Percentiles rank a stretch among this genome's conserved stretches.
Evolutionary conservation across 2,797 vertebrate species (phyloP).

Genomic region (Podarcis siculus): DNA sequence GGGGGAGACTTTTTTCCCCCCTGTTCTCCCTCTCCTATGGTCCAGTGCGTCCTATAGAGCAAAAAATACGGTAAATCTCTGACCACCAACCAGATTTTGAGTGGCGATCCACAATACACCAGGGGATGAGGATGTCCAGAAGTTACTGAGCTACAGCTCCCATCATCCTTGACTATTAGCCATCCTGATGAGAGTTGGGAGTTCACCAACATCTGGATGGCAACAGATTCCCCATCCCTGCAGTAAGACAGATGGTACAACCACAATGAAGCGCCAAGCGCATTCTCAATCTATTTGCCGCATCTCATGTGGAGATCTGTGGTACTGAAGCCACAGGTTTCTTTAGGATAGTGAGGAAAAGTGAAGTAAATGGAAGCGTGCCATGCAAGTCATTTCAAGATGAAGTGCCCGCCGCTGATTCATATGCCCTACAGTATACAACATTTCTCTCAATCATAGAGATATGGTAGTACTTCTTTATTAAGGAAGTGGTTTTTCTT

Average conservation of each 20-base stretch:
- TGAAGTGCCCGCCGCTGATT: conserved; percentile 44
- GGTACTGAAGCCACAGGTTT: too few relatives aligned
- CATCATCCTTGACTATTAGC: too few relatives aligned
- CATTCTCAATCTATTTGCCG: not conserved
- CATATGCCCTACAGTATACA: not conserved
- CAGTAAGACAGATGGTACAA: not conserved
- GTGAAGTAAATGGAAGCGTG: not conserved
- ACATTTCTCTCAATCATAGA: conserved; percentile 45
- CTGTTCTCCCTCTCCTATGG: too few relatives aligned
- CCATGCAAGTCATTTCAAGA: not conserved
- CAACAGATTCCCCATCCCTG: too few relatives aligned
- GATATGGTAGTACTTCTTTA: conserved; percentile 20
- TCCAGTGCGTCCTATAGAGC: too few relatives aligned
- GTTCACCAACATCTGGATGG: too few relatives aligned
- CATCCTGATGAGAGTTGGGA: too few relatives aligned
- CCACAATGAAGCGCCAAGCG: not conserved
- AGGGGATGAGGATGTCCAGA: too few relatives aligned
- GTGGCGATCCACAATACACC: not conserved
- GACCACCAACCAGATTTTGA: not conserved
- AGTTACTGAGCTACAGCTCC: too few relatives aligned
- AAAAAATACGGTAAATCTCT: not conserved
- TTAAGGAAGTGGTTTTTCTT: conserved; percentile 44
- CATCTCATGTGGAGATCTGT: not conserved
- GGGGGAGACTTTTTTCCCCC: too few relatives aligned
- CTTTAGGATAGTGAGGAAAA: not conserved